These are phyloP conservation scores for Zaprionus capensis DNA, from an alignment of 1,140 invertebrate species.

Conservation along the genomic window DNA sequence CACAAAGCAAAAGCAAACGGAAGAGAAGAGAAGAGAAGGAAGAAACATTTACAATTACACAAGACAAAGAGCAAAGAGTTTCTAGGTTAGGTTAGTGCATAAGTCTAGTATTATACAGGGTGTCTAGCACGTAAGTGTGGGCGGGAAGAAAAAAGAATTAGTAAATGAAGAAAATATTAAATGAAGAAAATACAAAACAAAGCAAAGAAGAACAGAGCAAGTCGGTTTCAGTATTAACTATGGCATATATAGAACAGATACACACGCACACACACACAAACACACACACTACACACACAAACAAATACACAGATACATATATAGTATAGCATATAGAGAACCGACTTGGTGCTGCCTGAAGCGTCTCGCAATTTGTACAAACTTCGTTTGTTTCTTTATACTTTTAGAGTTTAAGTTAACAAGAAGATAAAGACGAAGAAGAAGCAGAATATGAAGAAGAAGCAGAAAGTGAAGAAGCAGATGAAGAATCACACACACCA, in stretches of 20 bases:
- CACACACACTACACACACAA: too few relatives aligned
- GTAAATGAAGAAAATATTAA: background rate
- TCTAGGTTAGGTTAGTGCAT: slow-evolving; percentile 33
- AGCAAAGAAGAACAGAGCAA: slow-evolving; percentile 8
- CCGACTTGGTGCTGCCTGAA: slow-evolving; percentile 14
- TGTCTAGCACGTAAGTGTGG: slow-evolving; percentile 31
- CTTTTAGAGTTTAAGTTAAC: slow-evolving; percentile 2
- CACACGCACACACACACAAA: background rate
- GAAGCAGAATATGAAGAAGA: background rate
- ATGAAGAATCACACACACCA: background rate
- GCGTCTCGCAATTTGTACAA: slow-evolving; percentile 50
- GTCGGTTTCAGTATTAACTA: slow-evolving; percentile 21
- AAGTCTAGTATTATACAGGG: slow-evolving; percentile 11
- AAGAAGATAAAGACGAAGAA: background rate
- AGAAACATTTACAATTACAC: slow-evolving; percentile 45
- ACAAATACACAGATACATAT: background rate
- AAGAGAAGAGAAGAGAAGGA: background rate
- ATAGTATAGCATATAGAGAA: slow-evolving; percentile 20
- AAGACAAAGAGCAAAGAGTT: slow-evolving; percentile 53
- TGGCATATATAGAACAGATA: background rate
- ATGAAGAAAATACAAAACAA: background rate
- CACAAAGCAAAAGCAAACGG: slow-evolving; percentile 1
- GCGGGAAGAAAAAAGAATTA: background rate
- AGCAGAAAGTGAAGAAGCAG: background rate
- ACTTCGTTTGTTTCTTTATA: slow-evolving; percentile 39